Evolutionary conservation across 1,140 invertebrate genomes (phyloP).

Genomic region (Limonius californicus): DNA sequence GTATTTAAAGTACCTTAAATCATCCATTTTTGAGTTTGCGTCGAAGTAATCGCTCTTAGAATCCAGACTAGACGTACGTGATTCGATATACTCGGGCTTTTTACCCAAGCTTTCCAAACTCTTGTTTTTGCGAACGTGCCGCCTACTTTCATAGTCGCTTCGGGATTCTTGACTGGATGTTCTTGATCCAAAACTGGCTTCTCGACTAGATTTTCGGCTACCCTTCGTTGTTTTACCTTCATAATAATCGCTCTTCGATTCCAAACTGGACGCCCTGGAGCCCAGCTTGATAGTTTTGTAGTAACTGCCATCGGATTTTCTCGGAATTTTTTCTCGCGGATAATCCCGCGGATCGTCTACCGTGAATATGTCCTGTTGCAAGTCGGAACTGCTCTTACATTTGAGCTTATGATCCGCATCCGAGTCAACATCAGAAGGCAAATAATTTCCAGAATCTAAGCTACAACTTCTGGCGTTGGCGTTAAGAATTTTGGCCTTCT

Average conservation of each 20-base stretch:
- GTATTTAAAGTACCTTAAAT: slow-evolving; percentile 26
- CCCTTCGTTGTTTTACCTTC: slow-evolving; percentile 63
- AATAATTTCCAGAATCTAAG: slow-evolving; percentile 64
- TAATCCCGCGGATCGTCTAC: slow-evolving; percentile 64
- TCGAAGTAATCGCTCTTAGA: slow-evolving; percentile 54
- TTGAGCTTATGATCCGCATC: slow-evolving; percentile 55
- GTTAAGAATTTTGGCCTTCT: slow-evolving; percentile 31
- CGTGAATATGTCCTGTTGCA: slow-evolving; percentile 60
- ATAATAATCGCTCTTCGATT: slow-evolving; percentile 63
- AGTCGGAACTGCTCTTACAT: slow-evolving; percentile 57
- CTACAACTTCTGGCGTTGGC: slow-evolving; percentile 59
- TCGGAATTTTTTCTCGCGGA: slow-evolving; percentile 61
- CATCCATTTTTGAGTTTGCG: slow-evolving; percentile 34
- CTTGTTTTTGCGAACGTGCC: slow-evolving; percentile 31
- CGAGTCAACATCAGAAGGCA: slow-evolving; percentile 58
- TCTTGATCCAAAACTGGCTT: slow-evolving; percentile 51
- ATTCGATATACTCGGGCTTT: slow-evolving; percentile 45
- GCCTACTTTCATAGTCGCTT: slow-evolving; percentile 58
- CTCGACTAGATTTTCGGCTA: slow-evolving; percentile 56
- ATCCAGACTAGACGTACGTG: slow-evolving; percentile 50
- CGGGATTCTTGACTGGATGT: slow-evolving; percentile 63
- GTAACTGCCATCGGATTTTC: slow-evolving; percentile 64
- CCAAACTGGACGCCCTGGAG: slow-evolving; percentile 61
- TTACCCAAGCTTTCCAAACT: slow-evolving; percentile 31
- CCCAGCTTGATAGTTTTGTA: slow-evolving; percentile 62